Conservation (phyloP, 30 jellyfish, hydroid and myxozoan species). For the Morbakka virulenta region DNA sequence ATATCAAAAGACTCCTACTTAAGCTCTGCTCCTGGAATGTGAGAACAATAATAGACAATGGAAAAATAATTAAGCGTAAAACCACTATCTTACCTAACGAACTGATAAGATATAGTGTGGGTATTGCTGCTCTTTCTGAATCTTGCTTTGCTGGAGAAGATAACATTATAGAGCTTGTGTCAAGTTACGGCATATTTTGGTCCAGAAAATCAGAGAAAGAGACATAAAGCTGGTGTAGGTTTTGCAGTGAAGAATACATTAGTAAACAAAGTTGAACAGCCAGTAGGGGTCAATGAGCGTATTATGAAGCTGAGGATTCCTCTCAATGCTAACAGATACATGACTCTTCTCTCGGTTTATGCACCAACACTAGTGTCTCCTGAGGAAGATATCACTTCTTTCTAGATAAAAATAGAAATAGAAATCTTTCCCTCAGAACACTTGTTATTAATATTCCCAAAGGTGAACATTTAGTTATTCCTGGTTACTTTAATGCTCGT, state of each 20-base stretch:
- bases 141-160: not conserved
- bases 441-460: no score
- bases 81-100: not conserved
- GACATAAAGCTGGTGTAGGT: not conserved
- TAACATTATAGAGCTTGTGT: not conserved
- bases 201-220: not conserved
- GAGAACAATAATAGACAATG: not conserved
- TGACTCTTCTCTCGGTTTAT: not conserved
- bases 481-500: no score
- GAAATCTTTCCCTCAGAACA: no score
- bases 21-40: not conserved
- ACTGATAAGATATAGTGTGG: not conserved
- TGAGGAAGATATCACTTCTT: not conserved
- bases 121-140: not conserved
- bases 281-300: not conserved
- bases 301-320: not conserved
- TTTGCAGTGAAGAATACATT: not conserved
- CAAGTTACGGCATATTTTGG: not conserved
- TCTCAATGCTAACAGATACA: not conserved
- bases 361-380: constrained; percentile 1
- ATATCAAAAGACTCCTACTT: not conserved
- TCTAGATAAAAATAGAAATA: no score
- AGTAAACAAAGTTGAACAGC: not conserved
- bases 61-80: not conserved
- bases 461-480: no score